Evolutionary conservation across 1,140 invertebrate genomes (phyloP), one percentile per base, ranked within the genome.

Genomic region (Eumeta japonica): DNA sequence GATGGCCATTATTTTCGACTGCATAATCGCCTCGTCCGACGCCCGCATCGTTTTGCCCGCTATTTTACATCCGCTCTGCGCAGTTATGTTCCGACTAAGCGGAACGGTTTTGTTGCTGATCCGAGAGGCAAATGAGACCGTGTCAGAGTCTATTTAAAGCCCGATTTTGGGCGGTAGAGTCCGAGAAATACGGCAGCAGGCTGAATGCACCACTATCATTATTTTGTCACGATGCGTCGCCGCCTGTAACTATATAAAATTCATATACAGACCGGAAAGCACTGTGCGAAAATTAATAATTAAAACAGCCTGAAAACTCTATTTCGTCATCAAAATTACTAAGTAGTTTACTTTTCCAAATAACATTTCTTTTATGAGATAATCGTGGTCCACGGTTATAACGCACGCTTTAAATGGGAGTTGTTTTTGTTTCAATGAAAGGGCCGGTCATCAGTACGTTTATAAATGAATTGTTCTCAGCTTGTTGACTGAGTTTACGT

Each of bases 1-100:
- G 62, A 16, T 16, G 31, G 13, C 70, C 66, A 74, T 71, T 74
- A 74, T 71, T 74, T 66, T 74, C 66, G 66, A 73, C 68, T 71
- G 68, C 64, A 73, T 73, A 73, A 73, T 73, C 68, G 68, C 63
- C 71, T 68, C 68, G 68, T 73, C 68, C 66, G 58, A 71, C 64
- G 62, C 66, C 66, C 68, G 68, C 68, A 71, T 65, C 62, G 68
- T 59, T 73, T 67, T 64, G 65, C 68, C 62, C 60, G 57, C 66
- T 74, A 74, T 74, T 74, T 73, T 73, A 73, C 71, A 68, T 71
- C 66, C 66, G 65, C 60, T 59, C 61, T 45, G 62, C 63, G 67
- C 61, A 62, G 63, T 70, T 66, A 56, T 66, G 58, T 67, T 67
- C 63, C 64, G 62, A 70, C 61, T 66, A 73, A 62, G 58, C 51